A percentile compares a stretch with the other conserved stretches of the same genome.
Conservation (phyloP, 2,113 vertebrate species). For the Verasper variegatus region DNA sequence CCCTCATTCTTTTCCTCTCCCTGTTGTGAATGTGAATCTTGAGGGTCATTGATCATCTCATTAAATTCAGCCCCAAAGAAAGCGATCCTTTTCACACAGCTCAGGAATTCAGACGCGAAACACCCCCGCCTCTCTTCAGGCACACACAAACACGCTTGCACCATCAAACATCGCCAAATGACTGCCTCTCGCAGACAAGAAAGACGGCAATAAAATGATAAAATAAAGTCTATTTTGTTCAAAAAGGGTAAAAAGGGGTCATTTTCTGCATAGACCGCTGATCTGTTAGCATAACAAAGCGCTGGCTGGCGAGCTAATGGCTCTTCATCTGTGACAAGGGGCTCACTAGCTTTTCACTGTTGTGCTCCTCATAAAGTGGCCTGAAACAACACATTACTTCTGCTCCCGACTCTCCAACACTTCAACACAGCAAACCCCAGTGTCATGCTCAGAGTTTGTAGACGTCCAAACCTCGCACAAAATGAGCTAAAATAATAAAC, state of each 20-base stretch:
- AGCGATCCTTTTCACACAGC: slow-evolving; percentile 78
- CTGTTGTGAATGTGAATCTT: slow-evolving; percentile 79
- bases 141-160: slow-evolving; percentile 72
- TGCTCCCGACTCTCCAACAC: slow-evolving; percentile 55
- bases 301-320: slow-evolving; percentile 68
- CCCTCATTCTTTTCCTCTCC: slow-evolving; percentile 67
- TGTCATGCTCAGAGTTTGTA: slow-evolving; percentile 43
- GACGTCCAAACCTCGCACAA: slow-evolving; percentile 16
- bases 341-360: slow-evolving; percentile 65
- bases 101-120: slow-evolving; percentile 78
- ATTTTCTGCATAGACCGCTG: slow-evolving; percentile 69
- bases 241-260: slow-evolving; percentile 72
- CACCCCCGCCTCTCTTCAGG: slow-evolving; percentile 62
- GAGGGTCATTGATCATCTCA: slow-evolving; percentile 83
- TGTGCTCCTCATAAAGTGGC: slow-evolving; percentile 58
- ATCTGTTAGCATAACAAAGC: slow-evolving; percentile 80
- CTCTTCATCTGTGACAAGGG: slow-evolving; percentile 69
- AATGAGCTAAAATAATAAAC: slow-evolving; percentile 51
- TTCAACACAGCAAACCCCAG: slow-evolving; percentile 55
- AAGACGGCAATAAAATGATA: slow-evolving; percentile 76
- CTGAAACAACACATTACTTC: slow-evolving; percentile 64
- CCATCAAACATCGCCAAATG: slow-evolving; percentile 78
- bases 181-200: slow-evolving; percentile 72
- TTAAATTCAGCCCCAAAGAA: slow-evolving; percentile 79
- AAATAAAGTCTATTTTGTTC: slow-evolving; percentile 80